phyloP scores from a whole-genome alignment of 2,888 invertebrate species.

The Aricia artaxerxes region DNA sequence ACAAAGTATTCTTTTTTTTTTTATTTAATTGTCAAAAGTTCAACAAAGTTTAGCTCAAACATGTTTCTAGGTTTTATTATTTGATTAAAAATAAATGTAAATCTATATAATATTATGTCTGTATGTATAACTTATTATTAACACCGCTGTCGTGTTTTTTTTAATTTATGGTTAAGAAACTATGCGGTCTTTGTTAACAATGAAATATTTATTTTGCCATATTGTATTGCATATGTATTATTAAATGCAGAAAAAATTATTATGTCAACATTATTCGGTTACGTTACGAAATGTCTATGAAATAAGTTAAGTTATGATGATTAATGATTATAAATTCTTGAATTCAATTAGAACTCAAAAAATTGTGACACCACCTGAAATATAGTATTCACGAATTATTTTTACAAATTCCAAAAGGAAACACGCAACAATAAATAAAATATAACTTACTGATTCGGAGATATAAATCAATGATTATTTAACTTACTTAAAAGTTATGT shows the following conservation, averaged over 20 bases:
- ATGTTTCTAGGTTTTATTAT: no score
- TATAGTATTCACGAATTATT: not conserved
- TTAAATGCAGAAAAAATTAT: not conserved
- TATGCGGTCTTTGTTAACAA: not conserved
- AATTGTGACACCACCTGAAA: conserved; percentile 16
- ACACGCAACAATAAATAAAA: not conserved
- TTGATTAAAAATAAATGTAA: no score
- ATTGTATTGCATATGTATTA: not conserved
- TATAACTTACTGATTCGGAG: no score
- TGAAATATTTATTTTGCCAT: not conserved
- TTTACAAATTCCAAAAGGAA: not conserved
- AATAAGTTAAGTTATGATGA: conserved; percentile 19
- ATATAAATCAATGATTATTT: no score
- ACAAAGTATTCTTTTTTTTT: no score
- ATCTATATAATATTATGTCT: no score
- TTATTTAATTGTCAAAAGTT: no score
- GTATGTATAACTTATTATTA: no score
- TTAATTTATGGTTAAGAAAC: not conserved
- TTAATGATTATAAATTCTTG: not conserved
- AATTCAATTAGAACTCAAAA: not conserved
- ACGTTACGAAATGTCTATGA: conserved; percentile 9
- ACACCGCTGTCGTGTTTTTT: no score
- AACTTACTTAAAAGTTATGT: no score
- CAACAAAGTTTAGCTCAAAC: no score
- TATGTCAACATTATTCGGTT: not conserved